Base-by-base conservation (phyloP, 2,888 invertebrate genomes). In the Invenusta paracnida region DNA sequence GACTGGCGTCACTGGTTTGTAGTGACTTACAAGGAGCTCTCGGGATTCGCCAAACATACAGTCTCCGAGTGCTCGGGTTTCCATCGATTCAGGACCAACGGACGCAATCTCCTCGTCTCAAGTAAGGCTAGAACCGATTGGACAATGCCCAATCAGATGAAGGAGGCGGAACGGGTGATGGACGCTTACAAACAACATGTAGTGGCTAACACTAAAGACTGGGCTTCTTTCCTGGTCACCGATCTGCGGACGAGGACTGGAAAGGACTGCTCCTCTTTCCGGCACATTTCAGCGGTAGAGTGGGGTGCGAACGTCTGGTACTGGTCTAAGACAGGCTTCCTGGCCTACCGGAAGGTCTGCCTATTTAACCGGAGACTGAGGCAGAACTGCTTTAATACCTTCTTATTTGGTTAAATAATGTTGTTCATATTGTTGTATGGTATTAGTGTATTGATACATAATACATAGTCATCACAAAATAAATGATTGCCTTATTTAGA, bases 1-100 rank as follows among this genome's bases (percentile, higher is more conserved):
- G n/a, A 48, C 67, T 84, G 84, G 84, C 30, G 84, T 27, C 27
- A 84, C 28, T 84, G 84, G 84, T 84, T 84, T 29, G 84, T 67
- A 28, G 25, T 84, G 11, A 30, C 30, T 27, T 84, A 84, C 30
- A 84, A 84, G 0, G 25, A 81, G 29, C n/a, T 84, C n/a, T 84
- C 67, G 0, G 84, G 84, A 66, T 84, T 84, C 84, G 29, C 66
- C 27, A 28, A 25, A 29, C 84, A 84, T 30, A 30, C 83, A 17
- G 83, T 83, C 1, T 28, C 31, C 27, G 28, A 30, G 23, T 83
- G 83, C 66, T 23, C 30, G 1, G 83, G 83, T 5, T 31, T 48
- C 66, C 66, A 48, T 31, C 30, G 83, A 28, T 83, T 83, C 66
- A 5, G 83, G 17, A 66, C 83, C 27, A 27, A 83, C 66, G 83